phyloP scores from a whole-genome alignment of 1,140 invertebrate genomes.

The Frieseomelitta varia region DNA sequence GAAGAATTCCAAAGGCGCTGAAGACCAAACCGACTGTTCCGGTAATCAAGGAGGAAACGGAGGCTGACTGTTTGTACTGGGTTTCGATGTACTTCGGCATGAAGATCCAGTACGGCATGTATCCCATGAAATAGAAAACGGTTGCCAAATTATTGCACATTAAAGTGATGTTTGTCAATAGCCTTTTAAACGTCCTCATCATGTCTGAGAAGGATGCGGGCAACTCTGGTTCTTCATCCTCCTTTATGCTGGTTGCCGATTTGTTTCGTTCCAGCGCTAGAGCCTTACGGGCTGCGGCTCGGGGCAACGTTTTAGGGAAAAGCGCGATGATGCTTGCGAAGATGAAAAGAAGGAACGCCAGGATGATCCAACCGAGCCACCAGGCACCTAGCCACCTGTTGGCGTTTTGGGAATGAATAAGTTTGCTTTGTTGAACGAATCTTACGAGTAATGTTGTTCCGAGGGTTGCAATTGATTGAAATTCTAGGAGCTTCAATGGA shows the following conservation, averaged over 20 bases:
- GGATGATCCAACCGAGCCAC: conserved; percentile 90
- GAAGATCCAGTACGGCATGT: conserved; percentile 89
- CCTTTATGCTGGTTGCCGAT: conserved; percentile 73
- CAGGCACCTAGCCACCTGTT: conserved; percentile 88
- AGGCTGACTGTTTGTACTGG: conserved; percentile 88
- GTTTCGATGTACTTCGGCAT: conserved; percentile 90
- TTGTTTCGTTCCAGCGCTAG: conserved; percentile 79
- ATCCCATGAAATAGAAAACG: conserved; percentile 88
- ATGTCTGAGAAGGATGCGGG: conserved; percentile 83
- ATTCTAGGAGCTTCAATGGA: too few species aligned
- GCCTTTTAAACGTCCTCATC: conserved; percentile 84
- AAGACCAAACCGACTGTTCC: conserved; percentile 88
- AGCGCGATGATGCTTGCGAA: conserved; percentile 85
- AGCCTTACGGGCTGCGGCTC: conserved; percentile 83
- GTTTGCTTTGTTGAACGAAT: not conserved
- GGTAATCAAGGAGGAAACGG: conserved; percentile 86
- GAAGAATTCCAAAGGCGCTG: conserved; percentile 87
- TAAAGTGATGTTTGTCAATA: conserved; percentile 86
- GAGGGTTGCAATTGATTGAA: too few species aligned
- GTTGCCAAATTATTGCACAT: conserved; percentile 87
- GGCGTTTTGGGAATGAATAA: not conserved
- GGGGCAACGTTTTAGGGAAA: conserved; percentile 86
- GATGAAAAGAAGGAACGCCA: conserved; percentile 85
- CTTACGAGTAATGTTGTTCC: too few species aligned
- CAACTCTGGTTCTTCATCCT: conserved; percentile 74